Percentiles rank a stretch among this genome's conserved stretches.
phyloP scores from a whole-genome alignment of 2,888 invertebrate genomes.

The Halictus ligatus region DNA sequence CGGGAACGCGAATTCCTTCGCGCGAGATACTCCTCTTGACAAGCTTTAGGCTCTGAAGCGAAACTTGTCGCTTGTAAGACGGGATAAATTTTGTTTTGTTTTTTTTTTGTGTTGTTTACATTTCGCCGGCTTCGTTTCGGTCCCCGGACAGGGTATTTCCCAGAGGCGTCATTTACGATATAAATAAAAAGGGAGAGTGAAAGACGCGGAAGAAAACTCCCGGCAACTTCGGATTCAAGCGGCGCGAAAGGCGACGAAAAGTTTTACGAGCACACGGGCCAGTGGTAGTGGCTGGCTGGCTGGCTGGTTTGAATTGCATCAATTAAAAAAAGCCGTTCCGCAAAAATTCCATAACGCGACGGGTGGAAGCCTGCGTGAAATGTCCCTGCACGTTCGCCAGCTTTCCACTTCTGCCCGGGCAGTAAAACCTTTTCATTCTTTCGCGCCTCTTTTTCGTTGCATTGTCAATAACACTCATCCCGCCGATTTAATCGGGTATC shows the following conservation, averaged over 20 bases:
- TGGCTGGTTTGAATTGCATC: conserved; percentile 73
- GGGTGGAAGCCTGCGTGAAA: conserved; percentile 64
- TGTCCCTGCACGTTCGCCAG: conserved; percentile 59
- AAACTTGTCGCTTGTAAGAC: not conserved
- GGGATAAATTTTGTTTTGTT: not conserved
- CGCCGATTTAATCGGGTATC: conserved; percentile 53
- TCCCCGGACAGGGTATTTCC: conserved; percentile 47
- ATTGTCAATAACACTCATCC: conserved; percentile 55
- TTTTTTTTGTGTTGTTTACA: not conserved
- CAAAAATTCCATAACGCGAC: conserved; percentile 74
- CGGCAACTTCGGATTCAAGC: conserved; percentile 60
- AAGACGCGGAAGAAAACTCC: conserved; percentile 44
- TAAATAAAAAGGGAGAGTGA: conserved; percentile 39
- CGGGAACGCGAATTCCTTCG: conserved; percentile 16
- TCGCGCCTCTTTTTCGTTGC: conserved; percentile 65
- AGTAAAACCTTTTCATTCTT: conserved; percentile 68
- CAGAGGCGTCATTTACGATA: conserved; percentile 53
- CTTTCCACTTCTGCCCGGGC: conserved; percentile 49
- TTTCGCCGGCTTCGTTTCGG: not conserved
- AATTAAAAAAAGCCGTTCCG: conserved; percentile 75
- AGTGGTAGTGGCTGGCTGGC: conserved; percentile 60
- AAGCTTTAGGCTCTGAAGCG: not conserved
- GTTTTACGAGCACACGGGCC: conserved; percentile 70
- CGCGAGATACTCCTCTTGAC: conserved; percentile 7
- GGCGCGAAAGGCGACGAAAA: conserved; percentile 66